Base-by-base conservation (phyloP, 2,888 invertebrate species). In the Leptinotarsa tumamoca region DNA sequence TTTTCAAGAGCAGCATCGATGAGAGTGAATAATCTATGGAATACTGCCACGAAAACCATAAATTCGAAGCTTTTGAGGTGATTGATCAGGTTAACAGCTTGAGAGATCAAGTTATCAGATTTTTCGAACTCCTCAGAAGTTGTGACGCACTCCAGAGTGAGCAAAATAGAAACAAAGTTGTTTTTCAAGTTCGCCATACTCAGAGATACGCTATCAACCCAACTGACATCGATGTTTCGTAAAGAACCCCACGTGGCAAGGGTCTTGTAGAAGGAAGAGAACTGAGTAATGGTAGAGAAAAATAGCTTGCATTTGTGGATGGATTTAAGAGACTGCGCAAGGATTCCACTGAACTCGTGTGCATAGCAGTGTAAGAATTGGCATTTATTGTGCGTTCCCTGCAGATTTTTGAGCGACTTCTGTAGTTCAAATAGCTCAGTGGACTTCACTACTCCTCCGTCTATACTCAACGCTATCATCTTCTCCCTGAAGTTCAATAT, bases 361-460 rank as follows among this genome's bases (percentile, higher is more conserved):
- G 76, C 76, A 18, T 76, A 76, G 51, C 70, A 73, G 49, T 76
- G 76, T 2, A 73, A 51, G 33, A 76, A 61, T 17, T 70, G 70
- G 13, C 70, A 72, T 23, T 61, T 33, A 15, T 63, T 70, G 17
- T 69, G n/a, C 10, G 54, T 5, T 5, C 21, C 58, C 4, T 73
- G 72, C 5, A 58, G 69, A 15, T 43, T 23, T 18, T 76, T 76
- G 4, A 76, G 49, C 4, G 72, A 54, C 52, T 76, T 72, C 51
- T 76, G 76, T 33, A 73, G 14, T 18, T 74, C 71, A 43, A 72
- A 77, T 10, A 77, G 51, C 43, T 77, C 74, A 14, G 77, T 77
- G 13, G 77, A 71, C n/a, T 69, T 77, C 15, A 77, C 77, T 1
- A 72, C 73, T 5, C 63, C 68, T 1, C 77, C 77, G 43, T 77